Base-by-base conservation (phyloP, 2,888 invertebrate species). In the Chloroclystis v-ata region DNA sequence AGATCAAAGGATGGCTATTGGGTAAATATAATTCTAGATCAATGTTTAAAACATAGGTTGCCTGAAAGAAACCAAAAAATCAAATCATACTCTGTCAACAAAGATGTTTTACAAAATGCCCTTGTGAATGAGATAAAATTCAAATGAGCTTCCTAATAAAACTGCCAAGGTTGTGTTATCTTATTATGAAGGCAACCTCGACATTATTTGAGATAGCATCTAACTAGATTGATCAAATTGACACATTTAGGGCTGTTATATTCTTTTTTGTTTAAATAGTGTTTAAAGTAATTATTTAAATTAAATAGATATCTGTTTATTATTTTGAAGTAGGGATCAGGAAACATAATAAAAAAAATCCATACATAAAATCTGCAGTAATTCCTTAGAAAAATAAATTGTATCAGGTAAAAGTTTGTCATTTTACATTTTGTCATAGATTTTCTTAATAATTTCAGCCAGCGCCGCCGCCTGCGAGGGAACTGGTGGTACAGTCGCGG, bases 401-500 rank as follows among this genome's bases (percentile, higher is more conserved):
- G n/a, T n/a, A n/a, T n/a, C n/a, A n/a, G n/a, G n/a, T n/a, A n/a
- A n/a, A n/a, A n/a, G n/a, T n/a, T n/a, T n/a, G n/a, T n/a, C n/a
- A n/a, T n/a, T n/a, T n/a, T n/a, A n/a, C n/a, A n/a, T n/a, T n/a
- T n/a, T n/a, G n/a, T n/a, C n/a, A 20, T 20, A 20, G 5, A 26
- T 2, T 2, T 26, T 3, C 26, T 26, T 26, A 9, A 26, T 26
- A 6, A n/a, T 52, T 51, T 2, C 44, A 87, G 85, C 0, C 64
- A 69, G 1, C 80, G 87, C 4, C 83, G 87, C 71, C 91, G 96
- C 51, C 93, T 94, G 63, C 90, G 95, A 44, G 98, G 97, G 4
- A 97, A 97, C 78, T 96, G 94, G 91, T 95, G 95, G 93, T 97
- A 95, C 72, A 90, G 91, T 13, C 91, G 97, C 37, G 92, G 92